Percentiles rank a stretch among this genome's conserved stretches.
These are phyloP conservation scores for Synanthedon myopaeformis DNA, from an alignment of 2,888 invertebrate genomes.

Conservation along the genomic window DNA sequence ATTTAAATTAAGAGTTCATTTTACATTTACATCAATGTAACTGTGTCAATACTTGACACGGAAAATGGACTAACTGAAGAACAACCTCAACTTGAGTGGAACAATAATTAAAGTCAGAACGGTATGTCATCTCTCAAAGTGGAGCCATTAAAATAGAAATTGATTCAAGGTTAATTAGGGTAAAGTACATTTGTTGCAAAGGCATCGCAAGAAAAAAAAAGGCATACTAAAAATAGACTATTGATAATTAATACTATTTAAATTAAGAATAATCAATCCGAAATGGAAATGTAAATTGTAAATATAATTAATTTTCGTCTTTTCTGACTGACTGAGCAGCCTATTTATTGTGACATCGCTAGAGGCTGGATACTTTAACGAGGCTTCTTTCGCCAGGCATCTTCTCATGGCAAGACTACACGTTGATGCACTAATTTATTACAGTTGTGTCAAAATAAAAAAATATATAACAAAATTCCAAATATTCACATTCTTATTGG, in stretches of 20 bases:
- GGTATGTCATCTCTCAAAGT: conserved; percentile 11
- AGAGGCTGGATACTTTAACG: too few species aligned
- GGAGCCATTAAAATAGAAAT: conserved; percentile 12
- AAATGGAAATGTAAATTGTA: neutral
- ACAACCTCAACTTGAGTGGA: conserved; percentile 21
- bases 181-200: neutral
- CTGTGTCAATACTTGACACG: neutral
- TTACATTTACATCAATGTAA: neutral
- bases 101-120: conserved; percentile 33
- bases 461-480: too few species aligned
- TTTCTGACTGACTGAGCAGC: too few species aligned
- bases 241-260: neutral
- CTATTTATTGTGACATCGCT: too few species aligned
- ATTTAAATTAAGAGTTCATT: too few species aligned
- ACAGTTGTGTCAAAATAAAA: too few species aligned
- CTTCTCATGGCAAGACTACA: too few species aligned
- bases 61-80: conserved; percentile 4
- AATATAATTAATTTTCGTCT: neutral
- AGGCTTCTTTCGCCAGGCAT: too few species aligned
- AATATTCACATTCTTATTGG: too few species aligned
- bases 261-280: neutral
- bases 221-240: neutral
- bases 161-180: neutral
- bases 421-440: too few species aligned
- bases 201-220: neutral